Base-by-base conservation (phyloP, 2,113 vertebrate genomes). In the Lepisosteus oculatus region DNA sequence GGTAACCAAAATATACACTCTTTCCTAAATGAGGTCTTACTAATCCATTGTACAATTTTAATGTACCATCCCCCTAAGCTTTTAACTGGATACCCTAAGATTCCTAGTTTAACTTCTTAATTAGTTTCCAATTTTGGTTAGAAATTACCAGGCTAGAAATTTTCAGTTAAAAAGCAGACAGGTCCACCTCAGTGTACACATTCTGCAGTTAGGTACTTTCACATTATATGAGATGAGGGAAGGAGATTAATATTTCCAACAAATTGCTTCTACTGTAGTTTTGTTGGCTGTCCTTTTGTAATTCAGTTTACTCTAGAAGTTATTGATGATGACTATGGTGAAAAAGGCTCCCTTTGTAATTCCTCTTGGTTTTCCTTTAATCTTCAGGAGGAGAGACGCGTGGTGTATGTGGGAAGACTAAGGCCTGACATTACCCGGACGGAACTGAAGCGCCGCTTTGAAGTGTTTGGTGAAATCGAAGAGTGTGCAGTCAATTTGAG, bases 391-490 rank as follows among this genome's bases (percentile, higher is more conserved):
- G 97, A 99, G 91, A 95, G 83, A 74, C 94, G 97, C 82, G 95
- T 96, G 89, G 94, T 99, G 89, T 99, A 97, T 84, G 91, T 99
- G 80, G 95, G 94, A 75, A 95, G 96, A 90, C 95, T 99, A 89
- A 93, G 92, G 87, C 86, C 94, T 83, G 92, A 94, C 87, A 96
- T 93, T 79, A 97, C 93, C 79, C 93, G 94, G 79, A 92, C 92
- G 15, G 97, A 99, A 90, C 89, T 99, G 89, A 96, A 93, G 89
- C 91, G 93, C 77, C 97, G 95, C 78, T 99, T 99, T 94, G 95
- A 98, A 95, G 95, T 98, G 90, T 99, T 99, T 83, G 97, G 97
- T 83, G 96, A 99, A 94, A 98, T 98, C 84, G 97, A 99, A 90
- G 97, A 99, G 88, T 98, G 96, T 83, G 92, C 95, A 73, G 93